Evolutionary conservation across 1,140 invertebrate species (phyloP).

Genomic region (Lamellibrachia luymesi): DNA sequence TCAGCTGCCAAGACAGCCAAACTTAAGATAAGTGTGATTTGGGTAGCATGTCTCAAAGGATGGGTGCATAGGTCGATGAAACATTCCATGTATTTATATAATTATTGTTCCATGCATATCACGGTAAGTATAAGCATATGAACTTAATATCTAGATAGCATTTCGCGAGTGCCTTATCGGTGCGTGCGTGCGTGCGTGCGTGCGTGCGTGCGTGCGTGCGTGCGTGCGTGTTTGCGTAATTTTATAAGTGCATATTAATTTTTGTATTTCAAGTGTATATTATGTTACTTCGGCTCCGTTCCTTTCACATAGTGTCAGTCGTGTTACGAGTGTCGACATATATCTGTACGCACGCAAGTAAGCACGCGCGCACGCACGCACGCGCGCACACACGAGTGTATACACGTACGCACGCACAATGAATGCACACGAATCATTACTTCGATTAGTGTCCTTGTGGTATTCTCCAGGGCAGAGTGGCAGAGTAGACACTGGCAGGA

Average conservation of each 20-base stretch:
- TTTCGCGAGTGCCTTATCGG: too few relatives aligned
- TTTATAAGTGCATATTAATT: not conserved
- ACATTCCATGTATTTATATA: too few relatives aligned
- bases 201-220: not conserved
- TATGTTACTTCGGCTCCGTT: too few relatives aligned
- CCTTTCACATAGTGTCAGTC: too few relatives aligned
- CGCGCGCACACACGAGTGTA: not conserved
- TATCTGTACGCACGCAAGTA: not conserved
- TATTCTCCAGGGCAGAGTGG: not conserved
- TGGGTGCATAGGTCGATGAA: too few relatives aligned
- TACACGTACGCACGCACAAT: not conserved
- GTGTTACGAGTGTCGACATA: not conserved
- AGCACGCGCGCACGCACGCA: not conserved
- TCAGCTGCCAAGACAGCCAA: not conserved
- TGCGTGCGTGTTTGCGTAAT: not conserved
- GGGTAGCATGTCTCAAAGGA: too few relatives aligned
- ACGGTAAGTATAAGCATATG: too few relatives aligned
- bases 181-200: too few relatives aligned
- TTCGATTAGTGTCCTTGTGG: not conserved
- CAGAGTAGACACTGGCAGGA: not conserved
- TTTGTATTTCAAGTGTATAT: too few relatives aligned
- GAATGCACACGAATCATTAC: not conserved
- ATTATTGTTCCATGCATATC: too few relatives aligned
- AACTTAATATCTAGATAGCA: too few relatives aligned
- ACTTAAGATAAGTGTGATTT: not conserved